Evolutionary conservation across 2,888 invertebrate genomes (phyloP), one percentile per base, ranked within the genome.

Genomic region (Netelia virgata): DNA sequence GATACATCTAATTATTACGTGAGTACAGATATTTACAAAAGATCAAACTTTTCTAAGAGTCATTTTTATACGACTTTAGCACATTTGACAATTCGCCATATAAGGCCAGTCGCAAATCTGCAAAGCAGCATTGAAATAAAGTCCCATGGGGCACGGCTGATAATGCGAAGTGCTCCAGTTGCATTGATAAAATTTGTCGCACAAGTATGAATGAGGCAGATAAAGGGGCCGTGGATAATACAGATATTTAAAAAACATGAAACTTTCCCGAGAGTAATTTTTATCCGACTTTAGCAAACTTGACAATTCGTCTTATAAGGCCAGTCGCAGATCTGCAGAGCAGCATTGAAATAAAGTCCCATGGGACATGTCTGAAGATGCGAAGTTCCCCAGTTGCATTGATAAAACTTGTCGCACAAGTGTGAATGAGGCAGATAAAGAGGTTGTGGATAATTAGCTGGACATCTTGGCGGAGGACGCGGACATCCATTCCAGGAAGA

Each of bases 1-100:
- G 98, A 98, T 92, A 96, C 97, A 1, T 95, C 96, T 9, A 97
- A 97, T 94, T 98, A 97, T 93, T 96, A 97, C 90, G 98, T 97
- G 94, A 95, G 95, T 94, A 53, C 2, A n/a, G 36, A 76, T 63
- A 78, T 82, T 75, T 43, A 85, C 43, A 59, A 63, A 43, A 43
- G 10, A 16, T n/a, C 8, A 20, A 36, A 55, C 1, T 3, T 20
- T 10, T 14, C 16, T 2, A 1, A 23, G 20, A 41, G 3, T 28
- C 1, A 36, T 36, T 6, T 36, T 1, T 1, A 64, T 3, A n/a
- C 16, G 18, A 18, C 18, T 59, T 84, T 64, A 87, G 64, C 87
- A 87, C 41, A 83, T 57, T 43, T 78, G 79, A 69, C 87, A 87
- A 50, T 87, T 85, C 5, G 84, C 82, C 28, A 68, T 87, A 73